Base-by-base conservation (phyloP, 2,888 invertebrate species). In the Drosophila lacicola region DNA sequence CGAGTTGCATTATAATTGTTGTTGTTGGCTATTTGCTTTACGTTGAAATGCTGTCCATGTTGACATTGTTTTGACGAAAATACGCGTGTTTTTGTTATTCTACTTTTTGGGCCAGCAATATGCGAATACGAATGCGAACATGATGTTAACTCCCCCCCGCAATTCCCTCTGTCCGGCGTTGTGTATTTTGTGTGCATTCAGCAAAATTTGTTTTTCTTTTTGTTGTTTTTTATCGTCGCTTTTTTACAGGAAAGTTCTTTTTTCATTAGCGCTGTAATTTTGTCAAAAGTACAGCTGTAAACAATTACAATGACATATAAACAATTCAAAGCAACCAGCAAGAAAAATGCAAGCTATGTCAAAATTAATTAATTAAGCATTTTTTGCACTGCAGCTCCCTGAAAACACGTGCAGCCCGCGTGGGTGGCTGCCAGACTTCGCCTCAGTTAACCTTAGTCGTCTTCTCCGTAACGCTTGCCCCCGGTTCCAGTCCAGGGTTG, bases 41-140 rank as follows among this genome's bases (percentile, higher is more conserved):
- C 60, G 71, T 54, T 66, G 67, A 70, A 71, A 51, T 78, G 69
- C 62, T 71, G 75, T 77, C 58, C 66, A 66, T 84, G 82, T 87
- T 87, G 82, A 71, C 82, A 84, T 82, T 82, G 82, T 87, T 81
- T 87, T 82, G 78, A 75, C 69, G 69, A 82, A 87, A 82, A 78
- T 81, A 73, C 78, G 82, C 69, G 81, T 71, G 70, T 81, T 63
- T 47, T 64, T 62, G 53, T 62, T 63, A 54, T 63, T 62, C 47
- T 41, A 41, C 29, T 63, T 65, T 74, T 39, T 53, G 57, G 41
- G 21, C 14, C 41, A 17, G 53, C 53, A 53, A 41, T 41, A 29
- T 29, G 29, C 29, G 25, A 25, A 25, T 8, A 25, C 25, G 25
- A 25, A 25, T 53, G 67, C 55, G 64, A 67, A 45, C 64, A 53